phyloP scores from a whole-genome alignment of 2,113 vertebrate species.

The Lepus timidus region DNA sequence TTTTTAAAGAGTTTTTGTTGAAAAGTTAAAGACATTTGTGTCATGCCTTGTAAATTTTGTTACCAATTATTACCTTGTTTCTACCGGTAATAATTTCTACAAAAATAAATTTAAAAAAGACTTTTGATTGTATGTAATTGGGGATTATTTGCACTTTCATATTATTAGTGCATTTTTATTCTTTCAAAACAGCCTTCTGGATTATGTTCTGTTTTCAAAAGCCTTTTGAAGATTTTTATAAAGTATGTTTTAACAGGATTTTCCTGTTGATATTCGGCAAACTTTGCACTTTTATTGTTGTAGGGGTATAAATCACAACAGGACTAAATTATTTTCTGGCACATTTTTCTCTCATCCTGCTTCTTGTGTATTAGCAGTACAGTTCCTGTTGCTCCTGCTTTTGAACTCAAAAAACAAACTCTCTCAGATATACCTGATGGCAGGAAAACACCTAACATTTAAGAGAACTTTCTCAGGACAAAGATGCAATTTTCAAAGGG shows the following conservation, averaged over 20 bases:
- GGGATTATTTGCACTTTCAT: background rate
- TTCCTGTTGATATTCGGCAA: constrained; percentile 74
- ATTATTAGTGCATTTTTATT: constrained; percentile 18
- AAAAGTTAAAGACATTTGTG: constrained; percentile 25
- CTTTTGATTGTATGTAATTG: background rate
- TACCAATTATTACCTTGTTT: background rate
- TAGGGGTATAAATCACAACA: constrained; percentile 70
- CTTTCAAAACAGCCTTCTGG: constrained; percentile 29
- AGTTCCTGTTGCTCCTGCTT: constrained; percentile 62
- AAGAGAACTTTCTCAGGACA: background rate
- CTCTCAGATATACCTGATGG: background rate
- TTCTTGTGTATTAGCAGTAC: constrained; percentile 26
- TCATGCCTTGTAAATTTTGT: constrained; percentile 18
- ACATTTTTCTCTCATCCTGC: constrained; percentile 45
- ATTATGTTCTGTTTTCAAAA: constrained; percentile 60
- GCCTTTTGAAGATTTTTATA: constrained; percentile 26
- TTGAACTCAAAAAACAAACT: constrained; percentile 57
- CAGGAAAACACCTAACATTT: background rate
- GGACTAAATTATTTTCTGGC: constrained; percentile 47
- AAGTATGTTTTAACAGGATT: constrained; percentile 68
- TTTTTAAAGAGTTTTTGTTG: background rate
- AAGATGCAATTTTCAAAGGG: background rate
- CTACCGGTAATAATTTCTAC: background rate
- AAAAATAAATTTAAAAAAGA: constrained; percentile 5
- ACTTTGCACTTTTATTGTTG: constrained; percentile 70